Conservation (phyloP, 2,888 invertebrate genomes). For the Agonopterix alstromeriana region DNA sequence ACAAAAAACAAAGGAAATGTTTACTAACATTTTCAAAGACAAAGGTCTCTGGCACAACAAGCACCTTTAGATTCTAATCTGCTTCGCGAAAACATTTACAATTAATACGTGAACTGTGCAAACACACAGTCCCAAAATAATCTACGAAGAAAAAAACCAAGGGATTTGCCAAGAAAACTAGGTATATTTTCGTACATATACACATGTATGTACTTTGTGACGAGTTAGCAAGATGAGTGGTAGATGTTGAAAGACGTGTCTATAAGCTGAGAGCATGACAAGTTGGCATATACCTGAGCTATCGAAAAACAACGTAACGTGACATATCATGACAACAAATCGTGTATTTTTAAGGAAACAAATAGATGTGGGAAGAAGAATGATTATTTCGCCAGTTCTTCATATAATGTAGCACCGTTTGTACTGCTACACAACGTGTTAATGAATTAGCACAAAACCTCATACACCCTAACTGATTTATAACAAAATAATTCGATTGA, state of each 20-base stretch:
- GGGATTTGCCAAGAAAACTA: conserved; percentile 60
- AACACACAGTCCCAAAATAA: conserved; percentile 44
- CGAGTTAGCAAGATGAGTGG: conserved; percentile 17
- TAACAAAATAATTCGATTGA: too few relatives aligned
- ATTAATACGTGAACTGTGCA: conserved; percentile 27
- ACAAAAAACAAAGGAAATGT: neutral
- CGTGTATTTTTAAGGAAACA: too few relatives aligned
- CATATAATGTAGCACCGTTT: too few relatives aligned
- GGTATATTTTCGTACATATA: conserved; percentile 24
- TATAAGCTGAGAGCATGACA: conserved; percentile 29
- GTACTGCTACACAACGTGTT: too few relatives aligned
- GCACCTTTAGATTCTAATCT: neutral
- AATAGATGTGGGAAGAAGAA: too few relatives aligned
- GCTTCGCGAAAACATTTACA: neutral
- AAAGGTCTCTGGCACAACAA: neutral
- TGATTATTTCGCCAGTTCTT: too few relatives aligned
- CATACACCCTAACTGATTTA: too few relatives aligned
- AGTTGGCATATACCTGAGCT: conserved; percentile 2
- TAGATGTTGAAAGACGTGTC: conserved; percentile 29
- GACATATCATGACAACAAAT: too few relatives aligned
- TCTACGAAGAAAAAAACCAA: conserved; percentile 38
- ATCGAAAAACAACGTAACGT: neutral
- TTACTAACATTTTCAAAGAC: neutral
- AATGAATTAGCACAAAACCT: too few relatives aligned
- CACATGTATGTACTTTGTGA: conserved; percentile 2